Percentiles rank a stretch among this genome's conserved stretches.
These are phyloP conservation scores for Amphiprion percula DNA, from an alignment of 2,113 vertebrate genomes.

Conservation along the genomic window DNA sequence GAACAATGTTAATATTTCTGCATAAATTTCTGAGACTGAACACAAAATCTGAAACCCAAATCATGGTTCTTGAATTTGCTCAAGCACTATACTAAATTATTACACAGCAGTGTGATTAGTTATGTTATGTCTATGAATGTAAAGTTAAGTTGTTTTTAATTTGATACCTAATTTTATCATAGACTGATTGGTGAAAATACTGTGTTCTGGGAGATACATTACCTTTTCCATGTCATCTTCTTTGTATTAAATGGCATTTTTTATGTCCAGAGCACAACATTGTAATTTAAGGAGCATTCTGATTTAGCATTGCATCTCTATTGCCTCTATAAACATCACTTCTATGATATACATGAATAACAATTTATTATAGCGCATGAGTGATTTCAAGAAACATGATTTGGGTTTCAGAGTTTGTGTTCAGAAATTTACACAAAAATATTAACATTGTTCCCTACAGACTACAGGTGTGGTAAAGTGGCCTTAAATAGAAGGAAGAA, in stretches of 20 bases:
- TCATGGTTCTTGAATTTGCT: background rate
- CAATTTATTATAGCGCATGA: background rate
- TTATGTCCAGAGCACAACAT: background rate
- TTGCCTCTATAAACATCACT: no score
- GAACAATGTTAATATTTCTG: slow-evolving; percentile 12
- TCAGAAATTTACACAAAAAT: background rate
- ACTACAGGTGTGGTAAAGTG: slow-evolving; percentile 35
- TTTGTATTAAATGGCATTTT: background rate
- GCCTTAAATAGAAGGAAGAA: slow-evolving; percentile 28
- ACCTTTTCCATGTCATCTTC: background rate
- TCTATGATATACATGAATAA: background rate
- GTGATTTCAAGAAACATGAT: background rate
- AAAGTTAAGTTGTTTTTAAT: background rate
- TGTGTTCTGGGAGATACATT: background rate
- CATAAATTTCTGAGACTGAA: background rate
- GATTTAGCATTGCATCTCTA: background rate
- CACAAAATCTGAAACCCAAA: background rate
- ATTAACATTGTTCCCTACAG: slow-evolving; percentile 6
- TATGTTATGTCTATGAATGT: background rate
- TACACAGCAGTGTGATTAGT: background rate
- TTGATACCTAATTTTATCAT: no score
- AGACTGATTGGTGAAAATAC: no score
- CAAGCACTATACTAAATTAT: background rate
- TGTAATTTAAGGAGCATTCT: background rate
- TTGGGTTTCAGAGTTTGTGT: background rate